Conservation (phyloP, 2,797 vertebrate species). For the Podarcis lilfordi region DNA sequence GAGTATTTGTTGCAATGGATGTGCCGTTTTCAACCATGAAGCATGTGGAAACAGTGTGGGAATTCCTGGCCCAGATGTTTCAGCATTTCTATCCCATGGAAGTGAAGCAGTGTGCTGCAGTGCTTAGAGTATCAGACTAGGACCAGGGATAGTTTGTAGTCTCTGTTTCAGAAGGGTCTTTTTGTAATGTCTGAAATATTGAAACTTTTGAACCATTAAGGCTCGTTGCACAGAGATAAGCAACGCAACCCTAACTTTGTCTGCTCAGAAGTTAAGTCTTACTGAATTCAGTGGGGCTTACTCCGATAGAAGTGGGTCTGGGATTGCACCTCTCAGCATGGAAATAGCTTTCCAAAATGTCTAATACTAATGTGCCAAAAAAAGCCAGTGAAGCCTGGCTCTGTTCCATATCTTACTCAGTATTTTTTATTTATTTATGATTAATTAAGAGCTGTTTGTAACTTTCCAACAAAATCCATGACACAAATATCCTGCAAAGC, state of each 20-base stretch:
- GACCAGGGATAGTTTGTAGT: not conserved
- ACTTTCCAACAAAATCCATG: not conserved
- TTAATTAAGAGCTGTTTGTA: not conserved
- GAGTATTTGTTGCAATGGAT: no score
- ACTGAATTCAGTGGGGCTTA: no score
- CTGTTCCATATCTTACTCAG: not conserved
- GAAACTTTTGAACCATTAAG: not conserved
- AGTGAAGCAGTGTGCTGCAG: not conserved
- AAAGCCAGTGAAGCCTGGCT: not conserved
- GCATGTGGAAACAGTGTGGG: no score
- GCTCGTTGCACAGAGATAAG: not conserved
- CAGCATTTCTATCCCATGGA: no score
- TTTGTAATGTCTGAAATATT: not conserved
- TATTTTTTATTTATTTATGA: not conserved
- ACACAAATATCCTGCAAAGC: not conserved
- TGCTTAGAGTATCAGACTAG: not conserved
- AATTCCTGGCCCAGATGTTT: no score
- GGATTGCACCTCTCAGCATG: no score
- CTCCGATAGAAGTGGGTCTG: no score
- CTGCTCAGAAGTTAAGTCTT: no score
- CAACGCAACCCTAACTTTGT: no score
- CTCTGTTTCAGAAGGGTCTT: not conserved
- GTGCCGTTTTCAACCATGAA: no score
- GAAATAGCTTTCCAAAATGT: not conserved
- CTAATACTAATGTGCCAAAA: not conserved